These are phyloP conservation scores for Uloborus plumipes DNA, from an alignment of 2,888 invertebrate genomes.

Conservation along the genomic window DNA sequence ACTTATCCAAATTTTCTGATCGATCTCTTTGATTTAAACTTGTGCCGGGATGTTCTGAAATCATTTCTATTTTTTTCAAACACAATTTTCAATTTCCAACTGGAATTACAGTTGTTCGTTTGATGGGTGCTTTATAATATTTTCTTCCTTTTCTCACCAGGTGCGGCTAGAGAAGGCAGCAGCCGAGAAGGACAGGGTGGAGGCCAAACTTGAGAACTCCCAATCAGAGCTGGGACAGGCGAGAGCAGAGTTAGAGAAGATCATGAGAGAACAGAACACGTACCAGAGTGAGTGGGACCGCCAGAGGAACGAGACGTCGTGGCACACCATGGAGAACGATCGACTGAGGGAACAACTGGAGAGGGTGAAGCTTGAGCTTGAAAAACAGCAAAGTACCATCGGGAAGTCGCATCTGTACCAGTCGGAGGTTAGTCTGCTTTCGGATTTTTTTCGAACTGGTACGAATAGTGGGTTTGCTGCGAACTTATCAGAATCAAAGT, in stretches of 20 bases:
- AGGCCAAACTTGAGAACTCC: conserved; percentile 90
- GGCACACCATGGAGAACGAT: conserved; percentile 81
- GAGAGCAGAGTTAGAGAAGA: conserved; percentile 93
- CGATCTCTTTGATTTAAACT: too few species aligned
- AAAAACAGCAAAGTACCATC: conserved; percentile 85
- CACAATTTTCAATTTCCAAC: background rate
- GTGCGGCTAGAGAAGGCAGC: conserved; percentile 91
- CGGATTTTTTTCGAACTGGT: too few species aligned
- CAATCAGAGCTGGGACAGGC: conserved; percentile 94
- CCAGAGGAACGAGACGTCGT: conserved; percentile 80
- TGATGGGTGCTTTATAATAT: conserved; percentile 54
- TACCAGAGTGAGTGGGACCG: conserved; percentile 91
- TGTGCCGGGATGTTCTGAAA: too few species aligned
- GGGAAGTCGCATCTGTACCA: conserved; percentile 76
- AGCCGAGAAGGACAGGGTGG: conserved; percentile 90
- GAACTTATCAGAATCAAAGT: too few species aligned
- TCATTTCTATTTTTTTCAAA: background rate
- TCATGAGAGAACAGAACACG: conserved; percentile 88
- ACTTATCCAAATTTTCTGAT: too few species aligned
- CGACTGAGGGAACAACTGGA: conserved; percentile 78
- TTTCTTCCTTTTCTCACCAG: background rate
- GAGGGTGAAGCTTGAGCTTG: conserved; percentile 79
- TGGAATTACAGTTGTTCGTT: background rate
- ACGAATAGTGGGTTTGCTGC: too few species aligned
- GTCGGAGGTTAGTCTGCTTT: conserved; percentile 77